These are phyloP conservation scores for Ceratina australensis DNA, from an alignment of 1,140 invertebrate genomes.

Conservation along the genomic window DNA sequence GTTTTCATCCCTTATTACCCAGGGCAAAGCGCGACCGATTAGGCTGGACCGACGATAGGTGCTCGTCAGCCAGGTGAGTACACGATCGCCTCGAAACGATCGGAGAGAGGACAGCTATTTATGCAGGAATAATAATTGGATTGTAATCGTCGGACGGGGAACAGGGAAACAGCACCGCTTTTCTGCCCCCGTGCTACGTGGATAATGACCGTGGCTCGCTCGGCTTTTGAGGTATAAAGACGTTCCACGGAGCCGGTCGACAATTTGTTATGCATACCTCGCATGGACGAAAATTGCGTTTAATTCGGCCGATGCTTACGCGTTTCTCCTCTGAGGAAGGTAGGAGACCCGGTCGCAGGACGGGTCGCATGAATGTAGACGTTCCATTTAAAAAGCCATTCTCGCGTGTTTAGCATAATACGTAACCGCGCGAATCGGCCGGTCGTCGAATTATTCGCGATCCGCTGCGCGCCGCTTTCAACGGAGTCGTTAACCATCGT, in stretches of 20 bases:
- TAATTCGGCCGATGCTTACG: slow-evolving; percentile 69
- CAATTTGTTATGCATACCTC: slow-evolving; percentile 77
- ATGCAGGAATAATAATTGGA: slow-evolving; percentile 74
- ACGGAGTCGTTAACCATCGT: slow-evolving; percentile 34
- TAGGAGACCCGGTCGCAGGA: neutral
- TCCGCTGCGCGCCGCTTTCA: neutral
- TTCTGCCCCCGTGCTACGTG: slow-evolving; percentile 57
- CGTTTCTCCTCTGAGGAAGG: slow-evolving; percentile 9
- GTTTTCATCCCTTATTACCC: slow-evolving; percentile 40
- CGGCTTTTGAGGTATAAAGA: slow-evolving; percentile 66
- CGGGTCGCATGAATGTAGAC: slow-evolving; percentile 75
- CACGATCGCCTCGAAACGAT: slow-evolving; percentile 36
- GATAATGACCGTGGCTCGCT: slow-evolving; percentile 43
- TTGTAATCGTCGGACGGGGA: slow-evolving; percentile 72
- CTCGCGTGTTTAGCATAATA: slow-evolving; percentile 78
- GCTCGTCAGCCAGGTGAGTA: slow-evolving; percentile 57
- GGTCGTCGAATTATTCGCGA: slow-evolving; percentile 45
- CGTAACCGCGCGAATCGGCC: slow-evolving; percentile 61
- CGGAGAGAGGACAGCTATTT: slow-evolving; percentile 53
- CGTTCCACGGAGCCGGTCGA: slow-evolving; percentile 56
- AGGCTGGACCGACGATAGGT: slow-evolving; percentile 43
- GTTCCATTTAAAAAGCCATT: slow-evolving; percentile 78
- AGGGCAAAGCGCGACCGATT: slow-evolving; percentile 46
- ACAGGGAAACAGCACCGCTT: slow-evolving; percentile 57
- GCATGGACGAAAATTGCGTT: slow-evolving; percentile 75